Evolutionary conservation across 2,113 vertebrate species (phyloP), one percentile per base, ranked within the genome.

Genomic region (Sylvia atricapilla): DNA sequence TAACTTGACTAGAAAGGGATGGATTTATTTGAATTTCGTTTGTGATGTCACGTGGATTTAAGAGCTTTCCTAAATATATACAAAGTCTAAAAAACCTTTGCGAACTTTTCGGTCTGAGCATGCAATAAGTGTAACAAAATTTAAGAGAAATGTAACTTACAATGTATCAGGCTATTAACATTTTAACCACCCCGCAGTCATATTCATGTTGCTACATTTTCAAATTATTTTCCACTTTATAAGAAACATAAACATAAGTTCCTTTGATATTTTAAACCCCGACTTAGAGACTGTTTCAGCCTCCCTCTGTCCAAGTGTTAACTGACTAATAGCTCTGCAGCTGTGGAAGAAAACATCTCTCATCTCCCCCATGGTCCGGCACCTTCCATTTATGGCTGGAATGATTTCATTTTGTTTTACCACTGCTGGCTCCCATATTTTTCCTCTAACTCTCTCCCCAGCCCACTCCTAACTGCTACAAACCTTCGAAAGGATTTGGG

Each of bases 311-410:
- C 82, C 82, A 95, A 96, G 92, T 95, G 93, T 85, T 95, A 96
- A 97, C 89, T 96, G 96, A 96, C 63, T 94, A 97, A 96, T 85
- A 94, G 94, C 63, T 83, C 87, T 44, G 92, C 92, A 93, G 96
- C 95, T 96, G 91, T 87, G 89, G 83, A 95, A 96, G 90, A 96
- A 95, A 96, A 92, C 86, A 89, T 95, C 95, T 87, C 95, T 96
- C 96, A 94, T 95, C 89, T 96, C 96, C 94, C 95, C 70, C 67
- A 91, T 75, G 84, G 89, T 79, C 92, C 35, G 0, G 78, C 84
- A 93, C 95, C 96, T 96, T 97, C 97, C 96, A 93, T 94, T 93
- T 96, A 93, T 41, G 83, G 95, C 58, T 75, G 56, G 73, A 94
- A 93, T 77, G 93, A 94, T 91, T 97, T 95, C 93, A 96, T 86